These are phyloP conservation scores for Macrophya alboannulata DNA, from an alignment of 2,888 invertebrate species.

Conservation along the genomic window DNA sequence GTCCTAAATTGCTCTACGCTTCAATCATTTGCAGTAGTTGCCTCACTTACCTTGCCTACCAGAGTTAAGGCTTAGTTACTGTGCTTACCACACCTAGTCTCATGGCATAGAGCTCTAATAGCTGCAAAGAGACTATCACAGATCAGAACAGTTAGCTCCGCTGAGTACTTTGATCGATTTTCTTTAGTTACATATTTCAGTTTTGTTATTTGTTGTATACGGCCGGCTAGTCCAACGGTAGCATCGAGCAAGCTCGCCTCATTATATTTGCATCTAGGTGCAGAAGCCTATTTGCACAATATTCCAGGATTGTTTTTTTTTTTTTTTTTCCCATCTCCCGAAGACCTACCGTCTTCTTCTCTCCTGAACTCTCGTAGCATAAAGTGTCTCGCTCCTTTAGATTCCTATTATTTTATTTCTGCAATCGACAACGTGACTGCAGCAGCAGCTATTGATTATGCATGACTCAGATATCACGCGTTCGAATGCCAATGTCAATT, in stretches of 20 bases:
- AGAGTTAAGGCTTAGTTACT: slow-evolving; percentile 24
- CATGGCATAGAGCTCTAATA: slow-evolving; percentile 25
- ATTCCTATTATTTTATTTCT: slow-evolving; percentile 1
- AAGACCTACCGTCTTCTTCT: not conserved
- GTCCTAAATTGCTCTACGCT: slow-evolving; percentile 56
- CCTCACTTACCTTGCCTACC: slow-evolving; percentile 28
- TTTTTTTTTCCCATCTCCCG: not conserved
- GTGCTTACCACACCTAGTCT: slow-evolving; percentile 41
- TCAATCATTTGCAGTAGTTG: slow-evolving; percentile 54
- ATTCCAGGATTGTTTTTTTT: not conserved
- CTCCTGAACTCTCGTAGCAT: not conserved
- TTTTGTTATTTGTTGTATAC: slow-evolving; percentile 23
- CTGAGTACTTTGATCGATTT: slow-evolving; percentile 40
- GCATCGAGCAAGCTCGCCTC: not conserved
- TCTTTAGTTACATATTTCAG: slow-evolving; percentile 37
- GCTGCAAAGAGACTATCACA: slow-evolving; percentile 43
- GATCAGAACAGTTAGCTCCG: slow-evolving; percentile 28
- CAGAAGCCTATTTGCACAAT: not conserved
- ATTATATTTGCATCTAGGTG: not conserved
- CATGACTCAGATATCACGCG: slow-evolving; percentile 32
- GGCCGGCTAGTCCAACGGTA: not conserved
- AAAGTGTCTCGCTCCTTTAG: not conserved
- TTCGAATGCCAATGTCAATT: slow-evolving; percentile 37
- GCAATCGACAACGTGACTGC: not conserved
- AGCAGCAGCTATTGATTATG: not conserved